Percentiles rank a stretch among this genome's conserved stretches.
Evolutionary conservation across 2,888 invertebrate genomes (phyloP).

Genomic region (Drosophila macrothrix): DNA sequence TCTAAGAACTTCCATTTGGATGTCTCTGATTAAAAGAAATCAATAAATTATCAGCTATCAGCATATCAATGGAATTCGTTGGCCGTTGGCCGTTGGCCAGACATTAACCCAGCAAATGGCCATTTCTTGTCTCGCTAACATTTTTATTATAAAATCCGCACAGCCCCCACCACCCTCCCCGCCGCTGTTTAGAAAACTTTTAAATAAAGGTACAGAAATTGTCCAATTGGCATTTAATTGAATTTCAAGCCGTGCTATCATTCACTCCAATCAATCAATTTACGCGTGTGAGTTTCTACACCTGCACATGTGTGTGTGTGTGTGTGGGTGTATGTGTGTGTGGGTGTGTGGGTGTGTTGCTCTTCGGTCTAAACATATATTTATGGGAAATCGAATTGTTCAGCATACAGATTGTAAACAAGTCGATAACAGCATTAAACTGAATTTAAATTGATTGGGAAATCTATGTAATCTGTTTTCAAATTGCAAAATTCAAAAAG

Average conservation of each 20-base stretch:
- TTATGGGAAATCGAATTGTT: constrained; percentile 1
- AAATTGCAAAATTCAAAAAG: background rate
- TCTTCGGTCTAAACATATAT: constrained; percentile 20
- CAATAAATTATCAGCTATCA: constrained; percentile 69
- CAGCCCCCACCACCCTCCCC: background rate
- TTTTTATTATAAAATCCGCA: background rate
- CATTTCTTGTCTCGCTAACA: constrained; percentile 39
- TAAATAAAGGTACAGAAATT: constrained; percentile 32
- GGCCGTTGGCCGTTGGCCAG: constrained; percentile 10
- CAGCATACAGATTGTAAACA: background rate
- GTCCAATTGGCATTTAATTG: constrained; percentile 60
- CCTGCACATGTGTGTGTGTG: background rate
- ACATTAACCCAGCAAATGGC: constrained; percentile 34
- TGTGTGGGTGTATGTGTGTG: background rate
- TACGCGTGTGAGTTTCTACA: background rate
- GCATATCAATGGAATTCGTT: constrained; percentile 59
- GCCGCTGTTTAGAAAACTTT: background rate
- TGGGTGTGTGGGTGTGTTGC: background rate
- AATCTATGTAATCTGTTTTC: background rate
- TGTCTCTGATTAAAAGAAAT: constrained; percentile 66
- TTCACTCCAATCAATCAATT: constrained; percentile 36
- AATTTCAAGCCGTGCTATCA: constrained; percentile 43
- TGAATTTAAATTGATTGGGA: background rate
- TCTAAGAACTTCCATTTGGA: constrained; percentile 59
- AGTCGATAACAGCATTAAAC: background rate